Evolutionary conservation across 2,888 invertebrate genomes (phyloP), one percentile per base, ranked within the genome.

Genomic region (Agrotis exclamationis): DNA sequence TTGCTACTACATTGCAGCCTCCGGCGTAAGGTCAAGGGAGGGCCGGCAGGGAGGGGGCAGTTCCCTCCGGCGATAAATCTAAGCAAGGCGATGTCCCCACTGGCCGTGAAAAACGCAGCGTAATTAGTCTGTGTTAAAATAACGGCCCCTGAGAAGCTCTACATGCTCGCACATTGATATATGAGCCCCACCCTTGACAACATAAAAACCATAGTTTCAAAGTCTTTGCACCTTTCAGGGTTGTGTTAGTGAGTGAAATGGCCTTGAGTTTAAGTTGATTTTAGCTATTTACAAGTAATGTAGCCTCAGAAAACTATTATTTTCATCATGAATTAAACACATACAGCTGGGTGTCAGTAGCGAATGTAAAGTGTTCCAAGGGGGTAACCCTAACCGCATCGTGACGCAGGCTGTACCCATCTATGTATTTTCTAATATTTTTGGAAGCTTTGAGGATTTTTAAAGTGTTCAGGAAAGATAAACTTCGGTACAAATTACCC

Each of bases 51-150:
- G 56, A 24, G 59, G 57, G 50, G 66, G 24, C 13, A 45, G 64
- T 45, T 44, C 63, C 54, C 78, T 50, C 47, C 14, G 14, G 65
- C 62, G 6, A 82, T 82, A 82, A 82, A 82, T 82, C 79, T 82
- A 62, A 63, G 82, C 73, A 56, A 70, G 68, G 68, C 70, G 62
- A 74, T 73, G 73, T 82, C 79, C 79, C 70, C 60, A 24, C 54
- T 63, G 79, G 68, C 69, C 71, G 62, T 70, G 76, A 82, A 82
- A 79, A 79, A 79, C 63, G 62, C 70, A 64, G 47, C 58, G 79
- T 81, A 81, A 81, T 81, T 81, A 81, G 75, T 81, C 75, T 72
- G 64, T 24, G 71, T 64, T 78, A 67, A 53, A 79, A 72, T 75
- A 72, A 71, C 54, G 80, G 66, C 63, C 53, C 56, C 53, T 57